Percentiles rank a stretch among this genome's conserved stretches.
phyloP scores from a whole-genome alignment of 2,888 invertebrate species.

The Hymenopus coronatus region DNA sequence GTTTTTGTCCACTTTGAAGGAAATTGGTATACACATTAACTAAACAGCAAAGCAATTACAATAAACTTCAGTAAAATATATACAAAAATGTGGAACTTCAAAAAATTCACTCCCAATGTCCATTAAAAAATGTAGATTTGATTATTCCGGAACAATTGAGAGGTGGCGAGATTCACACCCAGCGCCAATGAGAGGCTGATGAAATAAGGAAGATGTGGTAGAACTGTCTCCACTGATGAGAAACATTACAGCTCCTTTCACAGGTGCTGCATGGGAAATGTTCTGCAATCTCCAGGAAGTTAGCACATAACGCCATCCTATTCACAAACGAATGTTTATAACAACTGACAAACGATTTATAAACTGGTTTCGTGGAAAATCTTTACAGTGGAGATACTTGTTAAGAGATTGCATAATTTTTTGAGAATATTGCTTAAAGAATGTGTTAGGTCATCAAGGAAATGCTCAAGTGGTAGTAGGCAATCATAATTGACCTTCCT shows the following conservation, averaged over 20 bases:
- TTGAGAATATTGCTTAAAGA: background rate
- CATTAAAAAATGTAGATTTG: too few species aligned
- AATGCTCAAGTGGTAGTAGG: background rate
- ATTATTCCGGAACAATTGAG: background rate
- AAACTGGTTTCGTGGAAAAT: background rate
- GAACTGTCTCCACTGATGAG: background rate
- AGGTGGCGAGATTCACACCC: background rate
- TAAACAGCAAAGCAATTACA: too few species aligned
- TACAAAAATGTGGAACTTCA: too few species aligned
- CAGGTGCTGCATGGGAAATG: background rate
- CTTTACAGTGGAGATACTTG: background rate
- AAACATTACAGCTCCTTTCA: background rate
- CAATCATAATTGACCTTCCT: background rate
- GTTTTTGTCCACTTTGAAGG: too few species aligned
- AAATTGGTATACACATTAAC: too few species aligned
- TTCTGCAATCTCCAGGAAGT: background rate
- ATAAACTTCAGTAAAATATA: too few species aligned
- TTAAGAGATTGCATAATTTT: background rate
- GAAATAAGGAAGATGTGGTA: background rate
- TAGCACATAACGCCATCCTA: background rate
- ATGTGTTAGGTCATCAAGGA: background rate
- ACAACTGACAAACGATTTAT: background rate
- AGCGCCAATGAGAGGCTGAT: background rate
- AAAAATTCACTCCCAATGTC: too few species aligned
- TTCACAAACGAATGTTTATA: background rate